A percentile compares a stretch with the other conserved stretches of the same genome.
These are phyloP conservation scores for Cantharis rufa DNA, from an alignment of 2,888 invertebrate genomes.

Conservation along the genomic window DNA sequence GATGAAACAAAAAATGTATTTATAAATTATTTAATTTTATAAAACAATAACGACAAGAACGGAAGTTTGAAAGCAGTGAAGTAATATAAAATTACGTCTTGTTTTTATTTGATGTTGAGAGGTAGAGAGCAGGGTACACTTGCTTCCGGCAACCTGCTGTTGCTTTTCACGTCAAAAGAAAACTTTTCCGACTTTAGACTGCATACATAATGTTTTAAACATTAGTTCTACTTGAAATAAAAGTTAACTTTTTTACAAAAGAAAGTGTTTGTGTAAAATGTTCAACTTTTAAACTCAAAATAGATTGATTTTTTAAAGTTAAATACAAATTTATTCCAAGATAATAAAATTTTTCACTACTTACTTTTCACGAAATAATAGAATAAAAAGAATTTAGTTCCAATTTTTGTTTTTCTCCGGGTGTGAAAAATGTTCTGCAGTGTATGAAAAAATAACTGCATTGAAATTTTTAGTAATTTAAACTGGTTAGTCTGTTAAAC, in stretches of 20 bases:
- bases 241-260: slow-evolving; percentile 24
- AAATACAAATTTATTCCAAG: slow-evolving; percentile 7
- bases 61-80: slow-evolving; percentile 3
- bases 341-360: slow-evolving; percentile 1
- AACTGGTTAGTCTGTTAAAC: no score
- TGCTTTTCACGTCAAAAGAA: slow-evolving; percentile 30
- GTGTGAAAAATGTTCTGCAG: no score
- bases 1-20: background rate
- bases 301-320: slow-evolving; percentile 3
- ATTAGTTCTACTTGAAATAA: slow-evolving; percentile 29
- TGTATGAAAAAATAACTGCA: background rate
- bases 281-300: slow-evolving; percentile 11
- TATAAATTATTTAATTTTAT: slow-evolving; percentile 16
- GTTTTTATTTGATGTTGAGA: slow-evolving; percentile 23
- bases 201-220: slow-evolving; percentile 32
- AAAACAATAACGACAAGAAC: slow-evolving; percentile 12
- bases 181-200: slow-evolving; percentile 30
- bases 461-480: no score
- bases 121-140: slow-evolving; percentile 14
- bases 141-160: slow-evolving; percentile 30
- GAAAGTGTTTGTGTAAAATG: slow-evolving; percentile 16
- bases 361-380: no score
- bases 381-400: background rate
- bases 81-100: slow-evolving; percentile 22
- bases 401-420: no score